These are phyloP conservation scores for Phenganax stokvisi DNA, from an alignment of 92 coral and sea anemone species.

Conservation along the genomic window DNA sequence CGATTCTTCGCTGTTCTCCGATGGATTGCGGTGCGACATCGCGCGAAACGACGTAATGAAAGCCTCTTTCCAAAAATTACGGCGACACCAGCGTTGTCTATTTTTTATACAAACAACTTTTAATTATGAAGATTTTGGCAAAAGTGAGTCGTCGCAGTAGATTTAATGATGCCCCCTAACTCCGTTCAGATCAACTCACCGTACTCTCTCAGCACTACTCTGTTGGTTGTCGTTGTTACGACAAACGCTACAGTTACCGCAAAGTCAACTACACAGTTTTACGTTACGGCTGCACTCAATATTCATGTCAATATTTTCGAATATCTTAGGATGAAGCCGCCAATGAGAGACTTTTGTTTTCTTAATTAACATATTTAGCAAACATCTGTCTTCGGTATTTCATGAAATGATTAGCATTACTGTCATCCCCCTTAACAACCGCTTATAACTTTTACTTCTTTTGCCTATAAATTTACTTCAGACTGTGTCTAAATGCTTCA, in stretches of 20 bases:
- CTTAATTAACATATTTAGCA: constrained; percentile 24
- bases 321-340: constrained; percentile 10
- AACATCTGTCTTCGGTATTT: constrained; percentile 36
- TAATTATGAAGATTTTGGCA: constrained; percentile 14
- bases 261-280: constrained; percentile 19
- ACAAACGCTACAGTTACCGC: neutral
- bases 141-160: neutral
- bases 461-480: neutral
- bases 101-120: constrained; percentile 28
- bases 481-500: neutral
- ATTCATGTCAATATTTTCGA: constrained; percentile 32
- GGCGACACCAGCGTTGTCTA: neutral
- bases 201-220: neutral
- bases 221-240: neutral
- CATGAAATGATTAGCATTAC: constrained; percentile 33
- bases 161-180: constrained; percentile 16
- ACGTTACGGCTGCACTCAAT: constrained; percentile 2
- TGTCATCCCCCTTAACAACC: constrained; percentile 12
- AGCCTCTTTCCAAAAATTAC: neutral
- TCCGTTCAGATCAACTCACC: neutral
- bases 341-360: constrained; percentile 25
- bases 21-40: constrained; percentile 23
- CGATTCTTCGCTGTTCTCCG: constrained; percentile 9
- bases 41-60: neutral
- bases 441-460: neutral